These are phyloP conservation scores for Limnodromus scolopaceus DNA, from an alignment of 2,797 vertebrate species.

Conservation along the genomic window DNA sequence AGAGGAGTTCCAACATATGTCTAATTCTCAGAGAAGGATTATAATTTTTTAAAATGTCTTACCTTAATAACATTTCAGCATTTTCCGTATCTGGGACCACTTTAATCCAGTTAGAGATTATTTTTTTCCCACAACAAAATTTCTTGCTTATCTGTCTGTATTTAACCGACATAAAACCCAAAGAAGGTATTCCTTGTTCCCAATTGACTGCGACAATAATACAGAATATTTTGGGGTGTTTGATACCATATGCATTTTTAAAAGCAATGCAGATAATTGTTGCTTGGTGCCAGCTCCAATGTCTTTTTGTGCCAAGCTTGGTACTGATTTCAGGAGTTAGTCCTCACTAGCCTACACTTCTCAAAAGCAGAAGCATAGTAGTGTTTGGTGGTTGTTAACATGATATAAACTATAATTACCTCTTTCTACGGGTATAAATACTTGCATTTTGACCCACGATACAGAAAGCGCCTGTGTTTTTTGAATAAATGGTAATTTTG, in stretches of 20 bases:
- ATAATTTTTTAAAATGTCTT: not conserved
- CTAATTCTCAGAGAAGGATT: not conserved
- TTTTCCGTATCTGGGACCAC: not conserved
- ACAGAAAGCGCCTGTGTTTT: not conserved
- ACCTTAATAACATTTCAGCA: not conserved
- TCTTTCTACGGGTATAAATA: not conserved
- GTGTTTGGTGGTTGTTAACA: not conserved
- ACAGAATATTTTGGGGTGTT: not conserved
- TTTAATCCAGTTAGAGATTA: not conserved
- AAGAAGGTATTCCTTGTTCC: not conserved
- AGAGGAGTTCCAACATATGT: conserved; percentile 37
- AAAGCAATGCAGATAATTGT: conserved; percentile 12
- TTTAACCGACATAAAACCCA: not conserved
- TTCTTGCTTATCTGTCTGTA: not conserved
- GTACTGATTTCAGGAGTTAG: not conserved
- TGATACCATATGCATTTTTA: conserved; percentile 9
- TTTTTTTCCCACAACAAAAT: not conserved
- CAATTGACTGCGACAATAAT: not conserved
- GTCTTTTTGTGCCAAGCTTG: not conserved
- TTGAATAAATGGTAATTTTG: not conserved
- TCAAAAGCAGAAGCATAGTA: not conserved
- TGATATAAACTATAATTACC: not conserved
- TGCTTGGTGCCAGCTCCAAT: not conserved
- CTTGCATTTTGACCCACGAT: not conserved
- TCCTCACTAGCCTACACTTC: not conserved